Percentiles rank a stretch among this genome's conserved stretches.
These are phyloP conservation scores for Thaumetopoea pityocampa DNA, from an alignment of 1,140 invertebrate species.

Conservation along the genomic window DNA sequence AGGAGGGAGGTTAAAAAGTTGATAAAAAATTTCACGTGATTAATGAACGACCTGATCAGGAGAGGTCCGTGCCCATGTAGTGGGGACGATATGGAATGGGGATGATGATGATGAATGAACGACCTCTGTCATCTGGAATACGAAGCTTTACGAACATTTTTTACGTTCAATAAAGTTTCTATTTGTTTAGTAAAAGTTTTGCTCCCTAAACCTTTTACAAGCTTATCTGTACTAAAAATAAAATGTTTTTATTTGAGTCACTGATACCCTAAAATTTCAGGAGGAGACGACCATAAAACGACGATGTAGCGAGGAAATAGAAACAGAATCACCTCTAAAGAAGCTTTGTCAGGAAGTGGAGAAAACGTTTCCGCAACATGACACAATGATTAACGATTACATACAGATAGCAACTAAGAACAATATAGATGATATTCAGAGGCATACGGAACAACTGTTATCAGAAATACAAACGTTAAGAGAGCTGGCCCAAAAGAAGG, in stretches of 20 bases:
- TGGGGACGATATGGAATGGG: too few species aligned
- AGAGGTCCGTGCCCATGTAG: too few species aligned
- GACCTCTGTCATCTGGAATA: too few species aligned
- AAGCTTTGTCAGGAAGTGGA: slow-evolving; percentile 75
- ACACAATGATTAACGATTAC: slow-evolving; percentile 78
- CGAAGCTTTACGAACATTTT: too few species aligned
- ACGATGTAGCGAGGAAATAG: slow-evolving; percentile 51
- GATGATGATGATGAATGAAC: too few species aligned
- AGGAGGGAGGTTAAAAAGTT: too few species aligned
- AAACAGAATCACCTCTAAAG: slow-evolving; percentile 68
- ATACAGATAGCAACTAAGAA: slow-evolving; percentile 76
- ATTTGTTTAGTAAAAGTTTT: too few species aligned
- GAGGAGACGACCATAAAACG: slow-evolving; percentile 51
- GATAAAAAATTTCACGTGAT: too few species aligned
- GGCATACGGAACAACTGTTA: slow-evolving; percentile 77
- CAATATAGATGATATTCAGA: slow-evolving; percentile 77
- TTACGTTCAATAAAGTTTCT: too few species aligned
- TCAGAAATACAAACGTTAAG: slow-evolving; percentile 81
- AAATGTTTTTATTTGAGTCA: slow-evolving; percentile 12
- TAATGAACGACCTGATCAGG: too few species aligned
- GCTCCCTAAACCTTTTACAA: too few species aligned
- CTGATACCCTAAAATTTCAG: too few species aligned
- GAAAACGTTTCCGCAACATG: slow-evolving; percentile 74
- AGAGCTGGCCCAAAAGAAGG: slow-evolving; percentile 83
- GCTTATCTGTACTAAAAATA: not conserved